Evolutionary conservation across 2,113 vertebrate genomes (phyloP).

Genomic region (Penelope pileata): DNA sequence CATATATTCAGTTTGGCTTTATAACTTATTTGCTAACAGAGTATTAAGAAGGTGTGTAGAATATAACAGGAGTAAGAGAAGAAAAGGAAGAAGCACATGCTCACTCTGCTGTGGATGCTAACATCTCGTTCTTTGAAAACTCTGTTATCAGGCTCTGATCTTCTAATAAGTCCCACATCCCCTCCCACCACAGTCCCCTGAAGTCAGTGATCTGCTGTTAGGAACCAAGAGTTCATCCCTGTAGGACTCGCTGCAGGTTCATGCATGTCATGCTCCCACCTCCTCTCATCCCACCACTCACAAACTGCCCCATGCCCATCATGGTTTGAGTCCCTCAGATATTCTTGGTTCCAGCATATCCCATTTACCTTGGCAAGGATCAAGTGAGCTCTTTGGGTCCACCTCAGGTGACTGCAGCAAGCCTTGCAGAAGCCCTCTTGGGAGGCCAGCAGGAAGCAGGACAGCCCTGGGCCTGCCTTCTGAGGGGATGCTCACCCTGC

Average conservation of each 20-base stretch:
- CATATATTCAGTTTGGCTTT: not conserved
- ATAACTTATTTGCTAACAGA: not conserved
- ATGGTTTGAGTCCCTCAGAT: not conserved
- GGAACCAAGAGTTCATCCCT: not conserved
- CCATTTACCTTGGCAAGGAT: conserved; percentile 7
- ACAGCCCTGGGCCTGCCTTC: not conserved
- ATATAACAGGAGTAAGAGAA: not conserved
- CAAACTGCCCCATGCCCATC: not conserved
- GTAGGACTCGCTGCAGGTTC: not conserved
- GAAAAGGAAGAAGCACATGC: not conserved
- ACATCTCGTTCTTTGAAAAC: not conserved
- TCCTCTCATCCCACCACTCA: not conserved
- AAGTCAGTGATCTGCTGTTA: rapidly evolving
- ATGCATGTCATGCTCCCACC: not conserved
- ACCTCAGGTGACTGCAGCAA: rapidly evolving
- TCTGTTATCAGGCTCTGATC: not conserved
- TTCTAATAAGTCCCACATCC: not conserved
- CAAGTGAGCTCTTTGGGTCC: not conserved
- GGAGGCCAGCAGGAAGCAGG: not conserved
- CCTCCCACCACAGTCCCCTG: not conserved
- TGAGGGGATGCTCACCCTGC: not conserved
- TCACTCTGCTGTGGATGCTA: not conserved
- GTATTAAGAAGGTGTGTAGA: not conserved
- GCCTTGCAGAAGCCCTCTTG: not conserved
- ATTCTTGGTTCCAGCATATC: not conserved